phyloP scores from a whole-genome alignment of 2,113 vertebrate species.

The Triplophysa rosa region DNA sequence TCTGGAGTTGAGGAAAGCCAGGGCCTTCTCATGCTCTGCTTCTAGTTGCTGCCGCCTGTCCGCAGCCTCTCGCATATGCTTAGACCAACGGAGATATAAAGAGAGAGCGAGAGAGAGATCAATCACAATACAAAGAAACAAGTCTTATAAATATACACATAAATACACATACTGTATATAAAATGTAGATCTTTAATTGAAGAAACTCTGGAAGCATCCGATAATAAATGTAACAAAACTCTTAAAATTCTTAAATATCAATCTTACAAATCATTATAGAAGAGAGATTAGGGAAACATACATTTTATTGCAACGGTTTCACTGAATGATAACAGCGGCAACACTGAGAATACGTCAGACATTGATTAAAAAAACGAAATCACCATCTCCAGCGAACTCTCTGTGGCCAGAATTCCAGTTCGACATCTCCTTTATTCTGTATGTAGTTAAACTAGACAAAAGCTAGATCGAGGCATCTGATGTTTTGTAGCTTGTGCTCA shows the following conservation, averaged over 20 bases:
- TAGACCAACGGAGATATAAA: constrained; percentile 43
- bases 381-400: not conserved
- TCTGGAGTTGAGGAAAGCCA: constrained; percentile 87
- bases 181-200: not conserved
- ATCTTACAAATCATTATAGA: constrained; percentile 21
- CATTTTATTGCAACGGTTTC: not conserved
- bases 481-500: constrained; percentile 53
- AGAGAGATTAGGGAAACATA: constrained; percentile 2
- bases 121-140: no score
- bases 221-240: no score
- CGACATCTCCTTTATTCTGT: not conserved
- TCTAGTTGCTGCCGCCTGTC: constrained; percentile 89
- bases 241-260: not conserved
- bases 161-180: not conserved
- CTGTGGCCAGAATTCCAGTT: not conserved
- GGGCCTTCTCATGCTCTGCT: constrained; percentile 90
- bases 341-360: no score
- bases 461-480: constrained; percentile 55
- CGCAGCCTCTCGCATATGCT: constrained; percentile 90
- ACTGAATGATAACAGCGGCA: constrained; percentile 9
- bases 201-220: not conserved
- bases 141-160: not conserved
- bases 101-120: not conserved
- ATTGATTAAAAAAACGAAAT: no score
- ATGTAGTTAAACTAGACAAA: constrained; percentile 41